Percentiles rank a stretch among this genome's conserved stretches.
These are phyloP conservation scores for Spisula solida DNA, from an alignment of 2,888 invertebrate species.

Conservation along the genomic window DNA sequence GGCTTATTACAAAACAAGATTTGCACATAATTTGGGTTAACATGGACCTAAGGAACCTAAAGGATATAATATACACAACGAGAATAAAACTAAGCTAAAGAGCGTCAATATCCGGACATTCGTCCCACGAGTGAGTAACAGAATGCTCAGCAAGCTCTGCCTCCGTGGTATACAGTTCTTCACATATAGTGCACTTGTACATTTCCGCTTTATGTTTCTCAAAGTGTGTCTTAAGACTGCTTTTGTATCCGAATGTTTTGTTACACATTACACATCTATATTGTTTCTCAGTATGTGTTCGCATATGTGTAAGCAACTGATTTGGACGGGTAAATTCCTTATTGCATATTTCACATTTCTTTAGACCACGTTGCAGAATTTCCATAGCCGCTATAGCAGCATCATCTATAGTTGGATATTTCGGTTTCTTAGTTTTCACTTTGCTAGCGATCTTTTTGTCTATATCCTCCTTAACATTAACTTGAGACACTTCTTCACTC, in stretches of 20 bases:
- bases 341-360: conserved; percentile 61
- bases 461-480: conserved; percentile 10
- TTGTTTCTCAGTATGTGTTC: conserved; percentile 55
- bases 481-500: conserved; percentile 27
- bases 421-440: conserved; percentile 41
- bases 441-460: conserved; percentile 22
- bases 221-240: conserved; percentile 60
- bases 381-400: conserved; percentile 48
- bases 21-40: conserved; percentile 11
- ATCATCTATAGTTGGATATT: conserved; percentile 50
- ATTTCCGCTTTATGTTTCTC: conserved; percentile 67
- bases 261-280: conserved; percentile 66
- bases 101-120: conserved; percentile 60
- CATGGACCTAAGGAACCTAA: neutral
- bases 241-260: conserved; percentile 61
- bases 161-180: conserved; percentile 64
- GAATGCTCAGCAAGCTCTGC: conserved; percentile 64
- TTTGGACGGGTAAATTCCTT: conserved; percentile 65
- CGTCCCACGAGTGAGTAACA: conserved; percentile 66
- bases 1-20: conserved; percentile 13
- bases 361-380: conserved; percentile 55
- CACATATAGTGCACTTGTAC: conserved; percentile 65
- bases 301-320: conserved; percentile 58
- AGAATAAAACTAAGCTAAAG: conserved; percentile 44
- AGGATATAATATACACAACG: conserved; percentile 10